Conservation (phyloP, 2,113 vertebrate species). For the Takifugu flavidus region DNA sequence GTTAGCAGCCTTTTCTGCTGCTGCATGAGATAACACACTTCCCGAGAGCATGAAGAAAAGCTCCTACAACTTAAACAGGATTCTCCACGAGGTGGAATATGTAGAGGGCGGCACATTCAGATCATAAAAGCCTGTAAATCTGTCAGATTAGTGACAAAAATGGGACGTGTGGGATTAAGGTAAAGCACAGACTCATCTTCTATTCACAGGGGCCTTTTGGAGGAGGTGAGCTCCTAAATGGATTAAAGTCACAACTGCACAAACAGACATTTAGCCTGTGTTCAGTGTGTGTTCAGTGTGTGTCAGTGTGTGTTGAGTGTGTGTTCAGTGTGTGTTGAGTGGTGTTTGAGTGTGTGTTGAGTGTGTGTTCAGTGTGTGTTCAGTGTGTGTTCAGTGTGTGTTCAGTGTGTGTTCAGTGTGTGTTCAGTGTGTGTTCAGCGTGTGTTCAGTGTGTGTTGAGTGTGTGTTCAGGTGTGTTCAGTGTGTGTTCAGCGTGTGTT, state of each 20-base stretch:
- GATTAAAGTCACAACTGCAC: slow-evolving; percentile 69
- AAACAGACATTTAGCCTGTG: slow-evolving; percentile 53
- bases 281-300: slow-evolving; percentile 50
- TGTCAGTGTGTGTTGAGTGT: no score
- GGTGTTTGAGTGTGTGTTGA: no score
- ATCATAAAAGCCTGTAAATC: slow-evolving; percentile 66
- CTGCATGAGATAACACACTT: slow-evolving; percentile 46
- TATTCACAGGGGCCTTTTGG: slow-evolving; percentile 51
- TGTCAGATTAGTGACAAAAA: slow-evolving; percentile 70
- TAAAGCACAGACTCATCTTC: slow-evolving; percentile 58
- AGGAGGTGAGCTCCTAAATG: slow-evolving; percentile 62
- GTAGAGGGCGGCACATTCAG: slow-evolving; percentile 58
- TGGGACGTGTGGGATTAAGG: slow-evolving; percentile 67
- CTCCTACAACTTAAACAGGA: slow-evolving; percentile 46
- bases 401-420: no score
- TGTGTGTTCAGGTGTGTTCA: no score
- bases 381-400: no score
- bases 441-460: no score
- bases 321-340: slow-evolving; percentile 47
- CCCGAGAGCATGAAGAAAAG: slow-evolving; percentile 34
- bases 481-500: no score
- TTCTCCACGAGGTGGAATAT: slow-evolving; percentile 53
- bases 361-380: no score
- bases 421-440: no score
- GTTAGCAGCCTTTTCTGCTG: slow-evolving; percentile 44